phyloP scores from a whole-genome alignment of 2,888 invertebrate genomes.

The Himalopsyche tibetana region DNA sequence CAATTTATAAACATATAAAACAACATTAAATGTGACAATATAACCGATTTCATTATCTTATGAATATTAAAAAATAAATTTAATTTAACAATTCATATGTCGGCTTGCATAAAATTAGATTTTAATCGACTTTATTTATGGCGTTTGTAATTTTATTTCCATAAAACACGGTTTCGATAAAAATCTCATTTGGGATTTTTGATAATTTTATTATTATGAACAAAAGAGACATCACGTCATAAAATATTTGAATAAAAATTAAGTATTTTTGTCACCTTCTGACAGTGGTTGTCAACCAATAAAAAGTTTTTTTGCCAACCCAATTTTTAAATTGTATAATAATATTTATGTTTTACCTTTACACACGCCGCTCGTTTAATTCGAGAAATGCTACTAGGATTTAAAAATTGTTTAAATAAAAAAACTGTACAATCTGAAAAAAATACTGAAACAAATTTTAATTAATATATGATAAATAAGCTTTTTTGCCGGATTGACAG shows the following conservation, averaged over 20 bases:
- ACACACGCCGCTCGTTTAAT: no score
- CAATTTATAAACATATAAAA: constrained; percentile 51
- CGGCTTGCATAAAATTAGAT: constrained; percentile 45
- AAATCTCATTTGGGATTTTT: constrained; percentile 33
- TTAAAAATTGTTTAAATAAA: no score
- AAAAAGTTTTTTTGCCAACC: no score
- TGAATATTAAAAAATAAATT: constrained; percentile 53
- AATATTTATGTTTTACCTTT: no score
- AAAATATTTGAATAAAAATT: constrained; percentile 34
- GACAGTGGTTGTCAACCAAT: not conserved
- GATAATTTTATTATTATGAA: constrained; percentile 40
- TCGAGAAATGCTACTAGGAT: no score
- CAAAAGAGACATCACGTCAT: constrained; percentile 42
- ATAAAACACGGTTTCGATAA: constrained; percentile 39
- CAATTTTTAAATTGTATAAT: no score
- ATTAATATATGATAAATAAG: no score
- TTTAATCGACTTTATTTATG: constrained; percentile 52
- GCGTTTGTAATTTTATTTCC: constrained; percentile 42
- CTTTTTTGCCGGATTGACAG: no score
- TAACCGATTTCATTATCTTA: constrained; percentile 50
- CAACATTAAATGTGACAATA: constrained; percentile 49
- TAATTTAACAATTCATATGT: constrained; percentile 46
- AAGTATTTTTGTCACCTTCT: constrained; percentile 9
- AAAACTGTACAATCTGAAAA: no score
- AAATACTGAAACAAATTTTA: no score